A percentile compares a stretch with the other conserved stretches of the same genome.
These are phyloP conservation scores for Penaeus chinensis DNA, from an alignment of 1,140 invertebrate genomes.

Conservation along the genomic window DNA sequence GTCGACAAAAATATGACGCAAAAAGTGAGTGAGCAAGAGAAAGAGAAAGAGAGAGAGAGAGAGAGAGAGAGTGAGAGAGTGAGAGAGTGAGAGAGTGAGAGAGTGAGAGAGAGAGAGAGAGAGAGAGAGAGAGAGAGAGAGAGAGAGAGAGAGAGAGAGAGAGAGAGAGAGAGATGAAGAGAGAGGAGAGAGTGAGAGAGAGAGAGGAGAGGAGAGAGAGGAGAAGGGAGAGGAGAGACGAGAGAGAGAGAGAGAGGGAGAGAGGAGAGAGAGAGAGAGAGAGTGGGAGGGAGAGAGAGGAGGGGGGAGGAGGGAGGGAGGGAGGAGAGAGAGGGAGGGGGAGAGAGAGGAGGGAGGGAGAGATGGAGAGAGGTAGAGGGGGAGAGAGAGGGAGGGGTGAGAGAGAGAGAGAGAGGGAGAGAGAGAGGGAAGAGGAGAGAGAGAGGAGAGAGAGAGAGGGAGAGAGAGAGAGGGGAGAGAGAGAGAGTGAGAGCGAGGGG, in stretches of 20 bases:
- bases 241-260: neutral
- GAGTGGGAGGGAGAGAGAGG: neutral
- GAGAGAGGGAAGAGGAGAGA: neutral
- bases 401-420: neutral
- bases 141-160: conserved; percentile 31
- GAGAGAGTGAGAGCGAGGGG: neutral
- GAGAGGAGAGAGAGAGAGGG: conserved; percentile 21
- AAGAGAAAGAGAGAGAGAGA: too few species aligned
- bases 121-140: neutral
- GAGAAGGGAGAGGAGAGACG: neutral
- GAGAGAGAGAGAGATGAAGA: neutral
- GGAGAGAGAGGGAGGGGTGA: too few species aligned
- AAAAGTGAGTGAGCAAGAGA: too few species aligned
- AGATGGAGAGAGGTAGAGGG: neutral
- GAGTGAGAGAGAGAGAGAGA: neutral
- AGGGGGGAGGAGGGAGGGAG: neutral
- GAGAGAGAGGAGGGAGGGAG: neutral
- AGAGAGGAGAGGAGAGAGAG: neutral
- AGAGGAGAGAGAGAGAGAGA: neutral
- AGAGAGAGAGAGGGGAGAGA: neutral
- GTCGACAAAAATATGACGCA: too few species aligned
- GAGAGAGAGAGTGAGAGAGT: too few species aligned
- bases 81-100: too few species aligned
- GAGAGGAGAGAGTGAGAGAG: neutral
- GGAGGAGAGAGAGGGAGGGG: neutral